Base-by-base conservation (phyloP, 2,888 invertebrate genomes). In the Callosobruchus maculatus region DNA sequence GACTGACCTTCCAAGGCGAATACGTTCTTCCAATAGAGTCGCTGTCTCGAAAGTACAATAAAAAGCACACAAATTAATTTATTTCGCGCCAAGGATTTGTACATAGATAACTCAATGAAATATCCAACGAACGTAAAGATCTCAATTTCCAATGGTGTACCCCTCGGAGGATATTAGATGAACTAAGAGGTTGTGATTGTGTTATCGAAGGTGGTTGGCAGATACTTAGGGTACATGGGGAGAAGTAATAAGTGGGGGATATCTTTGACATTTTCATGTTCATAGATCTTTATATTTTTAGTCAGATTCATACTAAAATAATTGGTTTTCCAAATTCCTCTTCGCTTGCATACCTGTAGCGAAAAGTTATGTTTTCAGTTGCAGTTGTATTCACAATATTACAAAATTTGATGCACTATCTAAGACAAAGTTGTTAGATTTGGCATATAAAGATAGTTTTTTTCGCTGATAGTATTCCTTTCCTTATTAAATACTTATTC, bases 41-140 rank as follows among this genome's bases (percentile, higher is more conserved):
- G 81, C 83, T 81, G 82, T 82, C 82, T 83, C 81, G 79, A 85
- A 82, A 85, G 85, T 85, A 85, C 85, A 85, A 85, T 79, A 78
- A 80, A 78, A 80, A 49, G 3, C 49, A 78, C 78, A 77, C 77
- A 78, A 80, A 79, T 76, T 71, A 78, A 78, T 78, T 78, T 78
- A 77, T 77, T 79, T 78, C 75, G 77, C 75, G 3, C 18, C 49
- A 49, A 49, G 49, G 13, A 49, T 49, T 49, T 49, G 49, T 49
- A 49, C 49, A 49, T 49, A 49, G 49, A 49, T 49, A 18, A 49
- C 49, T 49, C 49, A 49, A 49, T 49, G 49, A 18, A 49, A 49
- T 49, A 49, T 49, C 49, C 49, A 49, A 49, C 49, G 49, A 49
- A 18, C 49, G 5, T 49, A 49, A 49, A 49, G 49, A 49, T 49